Percentiles rank a stretch among this genome's conserved stretches.
These are phyloP conservation scores for Drosophila setosimentum DNA, from an alignment of 2,888 invertebrate genomes.

Conservation along the genomic window DNA sequence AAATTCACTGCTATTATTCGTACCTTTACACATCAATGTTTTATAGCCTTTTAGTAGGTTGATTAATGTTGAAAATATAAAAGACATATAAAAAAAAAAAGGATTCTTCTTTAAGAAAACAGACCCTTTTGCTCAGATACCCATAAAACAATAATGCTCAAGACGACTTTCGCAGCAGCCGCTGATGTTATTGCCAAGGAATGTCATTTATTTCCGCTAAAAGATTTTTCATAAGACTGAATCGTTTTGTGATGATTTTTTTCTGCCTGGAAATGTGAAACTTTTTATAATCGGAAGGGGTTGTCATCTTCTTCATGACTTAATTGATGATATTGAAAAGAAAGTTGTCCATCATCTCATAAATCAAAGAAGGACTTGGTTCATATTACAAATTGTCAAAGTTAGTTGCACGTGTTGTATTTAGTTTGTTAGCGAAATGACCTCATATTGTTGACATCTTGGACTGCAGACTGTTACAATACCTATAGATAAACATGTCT, in stretches of 20 bases:
- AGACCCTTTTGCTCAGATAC: slow-evolving; percentile 59
- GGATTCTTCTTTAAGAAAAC: slow-evolving; percentile 32
- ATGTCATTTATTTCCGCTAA: slow-evolving; percentile 70
- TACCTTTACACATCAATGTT: no score
- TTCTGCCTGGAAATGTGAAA: slow-evolving; percentile 56
- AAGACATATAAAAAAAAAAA: no score
- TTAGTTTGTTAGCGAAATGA: background rate
- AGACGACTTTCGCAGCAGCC: slow-evolving; percentile 65
- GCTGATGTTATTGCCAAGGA: slow-evolving; percentile 66
- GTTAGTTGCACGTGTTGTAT: background rate
- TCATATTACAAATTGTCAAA: slow-evolving; percentile 25
- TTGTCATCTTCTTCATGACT: slow-evolving; percentile 43
- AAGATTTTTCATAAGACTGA: slow-evolving; percentile 58
- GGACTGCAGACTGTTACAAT: slow-evolving; percentile 73
- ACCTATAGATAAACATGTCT: slow-evolving; percentile 25
- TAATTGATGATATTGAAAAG: slow-evolving; percentile 21
- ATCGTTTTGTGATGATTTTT: slow-evolving; percentile 39
- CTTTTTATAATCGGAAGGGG: slow-evolving; percentile 39
- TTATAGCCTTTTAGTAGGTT: no score
- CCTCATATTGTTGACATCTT: slow-evolving; percentile 54
- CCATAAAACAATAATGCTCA: slow-evolving; percentile 63
- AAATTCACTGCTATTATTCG: no score
- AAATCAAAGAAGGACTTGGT: slow-evolving; percentile 40
- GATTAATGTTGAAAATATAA: no score
- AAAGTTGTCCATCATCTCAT: slow-evolving; percentile 42